A percentile compares a stretch with the other conserved stretches of the same genome.
Evolutionary conservation across 2,888 invertebrate genomes (phyloP).

Genomic region (Tetramorium bicarinatum): DNA sequence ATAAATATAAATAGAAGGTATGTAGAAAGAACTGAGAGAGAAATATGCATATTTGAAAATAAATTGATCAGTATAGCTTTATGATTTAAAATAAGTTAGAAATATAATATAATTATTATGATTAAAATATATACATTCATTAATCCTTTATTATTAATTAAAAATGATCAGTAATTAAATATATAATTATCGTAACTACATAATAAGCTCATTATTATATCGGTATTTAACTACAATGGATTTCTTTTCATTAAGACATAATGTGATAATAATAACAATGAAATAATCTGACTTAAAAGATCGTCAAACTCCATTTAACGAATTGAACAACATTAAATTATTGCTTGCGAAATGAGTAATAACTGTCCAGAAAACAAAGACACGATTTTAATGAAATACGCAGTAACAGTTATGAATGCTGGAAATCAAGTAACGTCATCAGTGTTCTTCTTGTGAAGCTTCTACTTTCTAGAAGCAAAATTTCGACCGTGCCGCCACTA

Average conservation of each 20-base stretch:
- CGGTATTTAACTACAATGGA: neutral
- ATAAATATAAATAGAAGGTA: neutral
- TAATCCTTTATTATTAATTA: slow-evolving; percentile 12
- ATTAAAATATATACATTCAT: neutral
- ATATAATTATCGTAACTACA: neutral
- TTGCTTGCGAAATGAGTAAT: slow-evolving; percentile 8
- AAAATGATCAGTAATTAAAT: neutral
- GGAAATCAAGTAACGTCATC: slow-evolving; percentile 16
- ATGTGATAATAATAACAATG: neutral
- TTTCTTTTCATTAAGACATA: neutral
- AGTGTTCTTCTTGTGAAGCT: slow-evolving; percentile 3
- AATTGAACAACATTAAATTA: slow-evolving; percentile 6
- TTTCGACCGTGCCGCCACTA: slow-evolving; percentile 7
- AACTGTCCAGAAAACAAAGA: slow-evolving; percentile 13
- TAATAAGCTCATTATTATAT: neutral
- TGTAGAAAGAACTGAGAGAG: neutral
- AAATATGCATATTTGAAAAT: neutral
- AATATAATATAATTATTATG: neutral
- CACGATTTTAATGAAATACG: slow-evolving; percentile 18
- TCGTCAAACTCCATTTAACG: slow-evolving; percentile 17
- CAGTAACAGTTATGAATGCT: slow-evolving; percentile 33
- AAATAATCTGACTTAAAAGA: neutral
- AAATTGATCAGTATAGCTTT: neutral
- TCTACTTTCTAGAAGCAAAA: slow-evolving; percentile 20
- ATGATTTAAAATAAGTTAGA: neutral